Evolutionary conservation across 2,888 invertebrate species (phyloP).

Genomic region (Amorpha juglandis): DNA sequence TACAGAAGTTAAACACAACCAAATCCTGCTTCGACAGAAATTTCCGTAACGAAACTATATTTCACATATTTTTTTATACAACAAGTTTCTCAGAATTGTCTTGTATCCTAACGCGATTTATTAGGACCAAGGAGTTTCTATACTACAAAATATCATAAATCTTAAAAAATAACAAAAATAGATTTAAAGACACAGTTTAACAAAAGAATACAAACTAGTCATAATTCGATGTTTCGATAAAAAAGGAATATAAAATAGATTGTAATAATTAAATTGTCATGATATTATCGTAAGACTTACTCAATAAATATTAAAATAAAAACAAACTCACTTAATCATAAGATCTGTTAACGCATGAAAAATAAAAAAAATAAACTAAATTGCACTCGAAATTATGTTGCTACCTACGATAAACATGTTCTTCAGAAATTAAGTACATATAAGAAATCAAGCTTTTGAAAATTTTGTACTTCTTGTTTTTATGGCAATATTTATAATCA

Average conservation of each 20-base stretch:
- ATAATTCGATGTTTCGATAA: slow-evolving; percentile 31
- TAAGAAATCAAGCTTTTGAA: background rate
- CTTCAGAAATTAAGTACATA: slow-evolving; percentile 1
- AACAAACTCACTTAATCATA: slow-evolving; percentile 3
- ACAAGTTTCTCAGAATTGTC: no score
- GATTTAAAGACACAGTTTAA: background rate
- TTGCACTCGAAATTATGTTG: background rate
- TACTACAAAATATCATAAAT: no score
- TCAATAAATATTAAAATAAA: slow-evolving; percentile 8
- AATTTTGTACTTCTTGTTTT: slow-evolving; percentile 2
- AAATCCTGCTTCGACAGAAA: no score
- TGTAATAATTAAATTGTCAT: slow-evolving; percentile 55
- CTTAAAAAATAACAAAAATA: background rate
- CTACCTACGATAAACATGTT: no score
- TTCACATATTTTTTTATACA: no score
- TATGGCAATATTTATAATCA: slow-evolving; percentile 2
- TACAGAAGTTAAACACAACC: no score
- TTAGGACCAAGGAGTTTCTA: no score
- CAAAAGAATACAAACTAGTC: slow-evolving; percentile 4
- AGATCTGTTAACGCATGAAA: background rate
- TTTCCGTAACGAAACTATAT: no score
- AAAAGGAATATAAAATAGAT: slow-evolving; percentile 35
- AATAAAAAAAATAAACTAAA: background rate
- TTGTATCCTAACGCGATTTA: no score
- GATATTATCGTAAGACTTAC: slow-evolving; percentile 45